Evolutionary conservation across 2,797 vertebrate species (phyloP), one percentile per base, ranked within the genome.

Genomic region (Galagoides demidoff): DNA sequence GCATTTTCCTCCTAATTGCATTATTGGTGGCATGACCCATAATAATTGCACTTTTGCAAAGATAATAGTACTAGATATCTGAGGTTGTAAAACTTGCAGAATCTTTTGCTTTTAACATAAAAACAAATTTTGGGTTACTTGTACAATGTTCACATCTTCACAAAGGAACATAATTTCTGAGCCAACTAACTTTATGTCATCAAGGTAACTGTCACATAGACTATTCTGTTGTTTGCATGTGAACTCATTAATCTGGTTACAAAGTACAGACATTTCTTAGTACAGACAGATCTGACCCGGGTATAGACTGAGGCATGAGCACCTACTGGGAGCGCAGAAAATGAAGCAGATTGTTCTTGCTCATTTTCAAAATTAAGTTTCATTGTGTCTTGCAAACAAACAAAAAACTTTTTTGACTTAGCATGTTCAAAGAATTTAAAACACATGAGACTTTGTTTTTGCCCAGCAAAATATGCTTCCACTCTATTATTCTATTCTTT

Each of bases 261-360:
- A n/a, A 23, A 49, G 17, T 68, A 34, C 20, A 57, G 10, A 70
- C 12, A 70, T 29, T 5, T 20, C 7, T 37, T 31, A 19, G 2
- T 59, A 17, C 4, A 20, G 4, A 49, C 19, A 70, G 10, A 0
- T 68, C 2, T 20, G 27, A 70, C 11, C 19, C 0, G 34, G 12
- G 20, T 4, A 43, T 14, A 59, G 10, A 23, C 4, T 74, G 1
- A 76, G 29, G 4, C n/a, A 83, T 66, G 27, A n/a, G 34, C 17
- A 5, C 68, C 11, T 34, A 17, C 5, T 49, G 3, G n/a, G 34
- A 29, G 7, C 6, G 63, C 3, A 81, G 52, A 84, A 8, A 81
- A 63, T 70, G 31, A 68, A 74, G 57, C 8, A 34, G 14, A 64
- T 61, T 9, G 10, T 43, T 68, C 16, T 17, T 81, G 4, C 12